Evolutionary conservation across 2,113 vertebrate genomes (phyloP), one percentile per base, ranked within the genome.

Genomic region (Cricetomys ansorgei): DNA sequence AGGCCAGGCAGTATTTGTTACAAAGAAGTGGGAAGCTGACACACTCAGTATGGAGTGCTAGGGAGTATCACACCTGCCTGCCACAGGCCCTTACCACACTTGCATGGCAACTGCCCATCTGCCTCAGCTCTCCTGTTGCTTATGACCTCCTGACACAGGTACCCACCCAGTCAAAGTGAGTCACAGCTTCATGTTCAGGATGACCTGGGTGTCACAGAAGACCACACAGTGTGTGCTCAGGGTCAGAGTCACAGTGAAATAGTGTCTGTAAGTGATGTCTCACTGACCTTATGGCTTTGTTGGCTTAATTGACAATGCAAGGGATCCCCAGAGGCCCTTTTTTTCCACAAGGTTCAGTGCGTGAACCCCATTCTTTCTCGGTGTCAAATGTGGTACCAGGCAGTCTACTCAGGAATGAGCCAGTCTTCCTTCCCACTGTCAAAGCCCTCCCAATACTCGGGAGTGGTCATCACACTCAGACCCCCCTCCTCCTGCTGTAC

Each of bases 301-400:
- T 31, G 79, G 62, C 84, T 87, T 55, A 13, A 79, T 0, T 7
- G 70, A 45, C 43, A 10, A 27, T 0, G 2, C 10, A 25, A 64
- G 64, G 23, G 50, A 40, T n/a, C 43, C 25, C 8, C 12, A 29
- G 21, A 31, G 21, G 69, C 48, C 45, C 16, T 3, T 17, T 34
- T 34, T 0, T 0, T 0, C 59, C 43, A 3, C 59, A 65, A 45
- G 10, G 48, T 43, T 1, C 5, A 75, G 69, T 2, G 2, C 1
- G 5, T 2, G 29, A 0, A 0, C n/a, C 10, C 2, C 34, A 3
- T 7, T 27, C 53, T 29, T 3, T 3, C 91, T 48, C 2, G 4
- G 1, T 6, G 40, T 23, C 5, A 4, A 23, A 17, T 34, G 62
- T 16, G 34, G 62, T 43, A 37, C 62, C 83, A 7, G 62, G 5